These are phyloP conservation scores for Griposia aprilina DNA, from an alignment of 2,888 invertebrate species.

Conservation along the genomic window DNA sequence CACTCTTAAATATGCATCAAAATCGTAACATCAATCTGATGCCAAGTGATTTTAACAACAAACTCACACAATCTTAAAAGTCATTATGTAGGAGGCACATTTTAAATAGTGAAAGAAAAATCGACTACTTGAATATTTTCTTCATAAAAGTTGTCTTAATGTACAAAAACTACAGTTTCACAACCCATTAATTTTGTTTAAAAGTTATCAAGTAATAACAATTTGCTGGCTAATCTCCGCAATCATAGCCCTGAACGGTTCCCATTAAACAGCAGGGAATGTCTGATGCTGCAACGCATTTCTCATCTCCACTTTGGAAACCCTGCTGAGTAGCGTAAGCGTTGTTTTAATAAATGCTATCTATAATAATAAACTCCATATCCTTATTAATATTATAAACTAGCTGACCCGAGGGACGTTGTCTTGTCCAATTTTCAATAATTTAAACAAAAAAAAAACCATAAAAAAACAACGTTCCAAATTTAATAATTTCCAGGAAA, in stretches of 20 bases:
- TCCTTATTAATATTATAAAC: no score
- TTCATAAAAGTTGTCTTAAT: no score
- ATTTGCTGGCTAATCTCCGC: conserved; percentile 63
- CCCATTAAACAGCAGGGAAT: conserved; percentile 75
- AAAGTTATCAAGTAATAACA: conserved; percentile 58
- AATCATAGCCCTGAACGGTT: conserved; percentile 71
- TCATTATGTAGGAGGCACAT: neutral
- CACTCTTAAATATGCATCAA: neutral
- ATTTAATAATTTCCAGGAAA: no score
- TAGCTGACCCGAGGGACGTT: no score
- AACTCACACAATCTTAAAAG: neutral
- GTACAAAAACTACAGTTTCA: conserved; percentile 8
- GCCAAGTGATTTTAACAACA: neutral
- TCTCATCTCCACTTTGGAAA: conserved; percentile 45
- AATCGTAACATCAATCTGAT: conserved; percentile 5
- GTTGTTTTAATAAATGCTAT: neutral
- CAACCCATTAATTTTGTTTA: conserved; percentile 13
- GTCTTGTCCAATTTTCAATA: no score
- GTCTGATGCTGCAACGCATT: conserved; percentile 49
- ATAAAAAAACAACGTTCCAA: no score
- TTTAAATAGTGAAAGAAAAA: neutral
- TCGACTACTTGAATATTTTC: no score
- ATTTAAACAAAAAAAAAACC: no score
- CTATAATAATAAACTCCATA: no score
- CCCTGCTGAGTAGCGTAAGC: conserved; percentile 38